Conservation (phyloP, 2,113 vertebrate genomes). For the Girardinichthys multiradiatus region DNA sequence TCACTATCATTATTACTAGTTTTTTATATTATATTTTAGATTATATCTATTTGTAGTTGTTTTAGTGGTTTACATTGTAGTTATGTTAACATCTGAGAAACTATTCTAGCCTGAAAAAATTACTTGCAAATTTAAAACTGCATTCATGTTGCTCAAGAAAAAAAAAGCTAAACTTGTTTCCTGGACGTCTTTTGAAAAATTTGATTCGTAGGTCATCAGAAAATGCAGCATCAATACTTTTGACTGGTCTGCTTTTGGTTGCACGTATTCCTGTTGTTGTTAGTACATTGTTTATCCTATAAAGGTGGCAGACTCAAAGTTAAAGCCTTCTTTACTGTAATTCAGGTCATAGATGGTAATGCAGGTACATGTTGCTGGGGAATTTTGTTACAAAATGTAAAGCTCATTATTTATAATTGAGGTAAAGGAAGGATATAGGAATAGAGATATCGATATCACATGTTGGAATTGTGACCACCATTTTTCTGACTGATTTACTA, state of each 20-base stretch:
- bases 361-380: too few species aligned
- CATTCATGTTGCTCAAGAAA: neutral
- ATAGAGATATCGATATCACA: too few species aligned
- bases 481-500: too few species aligned
- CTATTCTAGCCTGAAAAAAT: neutral
- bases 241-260: neutral
- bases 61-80: neutral
- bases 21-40: neutral
- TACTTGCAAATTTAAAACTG: neutral
- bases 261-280: neutral
- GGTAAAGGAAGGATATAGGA: too few species aligned
- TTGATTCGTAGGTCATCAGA: neutral
- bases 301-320: too few species aligned
- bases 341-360: too few species aligned
- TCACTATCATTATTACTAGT: neutral
- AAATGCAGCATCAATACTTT: neutral
- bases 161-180: neutral
- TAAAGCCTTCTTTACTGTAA: too few species aligned
- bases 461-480: too few species aligned
- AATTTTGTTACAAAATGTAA: too few species aligned
- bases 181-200: neutral
- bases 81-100: conserved; percentile 5
- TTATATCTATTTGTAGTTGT: too few species aligned
- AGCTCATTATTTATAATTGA: too few species aligned
- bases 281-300: too few species aligned